These are phyloP conservation scores for Meloidogyne hapla DNA, from an alignment of 1,140 invertebrate species.

Conservation along the genomic window DNA sequence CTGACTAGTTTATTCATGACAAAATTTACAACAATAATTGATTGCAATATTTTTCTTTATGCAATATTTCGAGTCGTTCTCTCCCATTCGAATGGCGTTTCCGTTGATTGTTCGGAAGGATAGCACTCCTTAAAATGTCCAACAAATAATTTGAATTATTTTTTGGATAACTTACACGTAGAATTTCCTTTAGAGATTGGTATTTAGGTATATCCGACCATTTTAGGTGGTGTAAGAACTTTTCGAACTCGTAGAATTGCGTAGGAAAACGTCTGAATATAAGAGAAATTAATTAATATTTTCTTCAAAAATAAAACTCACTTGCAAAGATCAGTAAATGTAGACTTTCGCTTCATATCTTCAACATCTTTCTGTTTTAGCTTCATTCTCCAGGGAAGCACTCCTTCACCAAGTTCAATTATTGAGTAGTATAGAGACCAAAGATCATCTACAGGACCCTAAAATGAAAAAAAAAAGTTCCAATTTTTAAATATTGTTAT, in stretches of 20 bases:
- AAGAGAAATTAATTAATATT: not conserved
- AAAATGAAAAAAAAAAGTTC: not conserved
- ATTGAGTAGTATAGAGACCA: slow-evolving; percentile 5
- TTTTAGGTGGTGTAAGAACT: not conserved
- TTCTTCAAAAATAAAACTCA: not conserved
- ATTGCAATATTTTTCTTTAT: not conserved
- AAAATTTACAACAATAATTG: too few relatives aligned
- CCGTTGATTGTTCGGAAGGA: not conserved
- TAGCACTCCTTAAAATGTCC: not conserved
- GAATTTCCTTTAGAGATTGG: not conserved
- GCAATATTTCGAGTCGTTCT: not conserved
- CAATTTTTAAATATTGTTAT: not conserved
- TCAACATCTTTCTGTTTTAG: not conserved
- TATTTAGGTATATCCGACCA: not conserved
- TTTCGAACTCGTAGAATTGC: not conserved
- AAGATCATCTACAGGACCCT: not conserved
- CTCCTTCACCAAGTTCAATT: not conserved
- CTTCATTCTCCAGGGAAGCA: not conserved
- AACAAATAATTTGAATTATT: not conserved
- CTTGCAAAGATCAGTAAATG: not conserved
- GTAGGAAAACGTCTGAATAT: not conserved
- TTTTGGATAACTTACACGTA: not conserved
- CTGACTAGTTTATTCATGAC: too few relatives aligned
- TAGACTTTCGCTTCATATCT: not conserved
- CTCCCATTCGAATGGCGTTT: not conserved